Conservation (phyloP, 2,888 invertebrate genomes). For the Tryphoninae sp. region DNA sequence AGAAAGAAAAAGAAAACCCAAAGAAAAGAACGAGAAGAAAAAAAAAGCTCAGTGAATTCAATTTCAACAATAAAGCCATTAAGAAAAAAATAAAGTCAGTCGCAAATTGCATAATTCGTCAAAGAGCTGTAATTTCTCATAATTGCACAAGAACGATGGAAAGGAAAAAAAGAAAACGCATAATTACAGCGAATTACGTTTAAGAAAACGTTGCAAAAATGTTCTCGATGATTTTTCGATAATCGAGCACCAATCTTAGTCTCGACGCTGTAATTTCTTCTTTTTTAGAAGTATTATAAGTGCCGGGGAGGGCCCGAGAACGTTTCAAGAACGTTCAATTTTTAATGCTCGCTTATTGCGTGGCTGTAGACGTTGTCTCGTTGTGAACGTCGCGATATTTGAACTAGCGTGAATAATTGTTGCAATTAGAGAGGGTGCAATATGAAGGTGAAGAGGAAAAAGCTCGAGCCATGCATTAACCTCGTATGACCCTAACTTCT, state of each 20-base stretch:
- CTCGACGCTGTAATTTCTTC: constrained; percentile 5
- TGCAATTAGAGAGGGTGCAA: constrained; percentile 61
- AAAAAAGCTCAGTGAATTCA: neutral
- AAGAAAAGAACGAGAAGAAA: neutral
- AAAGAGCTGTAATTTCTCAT: constrained; percentile 26
- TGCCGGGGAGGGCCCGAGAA: no score
- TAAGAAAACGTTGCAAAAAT: neutral
- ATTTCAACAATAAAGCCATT: neutral
- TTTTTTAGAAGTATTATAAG: no score
- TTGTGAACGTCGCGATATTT: constrained; percentile 57
- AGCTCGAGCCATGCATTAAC: constrained; percentile 59
- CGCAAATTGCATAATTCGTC: constrained; percentile 36
- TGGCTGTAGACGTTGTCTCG: neutral
- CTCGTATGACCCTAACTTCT: constrained; percentile 47
- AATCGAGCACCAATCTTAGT: constrained; percentile 31
- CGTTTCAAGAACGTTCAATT: neutral
- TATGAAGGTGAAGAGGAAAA: constrained; percentile 40
- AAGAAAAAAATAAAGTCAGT: neutral
- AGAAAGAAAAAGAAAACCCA: no score
- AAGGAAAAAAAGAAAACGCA: neutral
- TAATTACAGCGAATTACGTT: constrained; percentile 17
- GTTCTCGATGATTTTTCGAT: constrained; percentile 9
- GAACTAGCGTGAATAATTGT: constrained; percentile 63
- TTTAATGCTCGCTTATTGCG: constrained; percentile 1
- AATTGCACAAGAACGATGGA: constrained; percentile 10